Evolutionary conservation across 2,797 vertebrate genomes (phyloP), one percentile per base, ranked within the genome.

Genomic region (Acridotheres tristis): DNA sequence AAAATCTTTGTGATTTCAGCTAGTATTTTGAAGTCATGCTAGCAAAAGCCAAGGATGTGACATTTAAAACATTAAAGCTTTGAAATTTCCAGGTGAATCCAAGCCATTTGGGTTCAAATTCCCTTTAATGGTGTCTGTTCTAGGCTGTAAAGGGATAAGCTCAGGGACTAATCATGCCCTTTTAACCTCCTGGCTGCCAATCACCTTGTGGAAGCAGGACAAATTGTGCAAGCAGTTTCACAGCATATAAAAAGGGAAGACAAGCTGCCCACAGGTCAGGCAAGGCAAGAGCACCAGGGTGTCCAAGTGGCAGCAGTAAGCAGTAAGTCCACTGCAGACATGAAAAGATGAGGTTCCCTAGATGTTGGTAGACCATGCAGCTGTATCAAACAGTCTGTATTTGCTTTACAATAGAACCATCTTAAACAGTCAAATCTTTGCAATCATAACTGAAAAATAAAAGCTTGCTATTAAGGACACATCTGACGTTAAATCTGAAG

Each of bases 31-130:
- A 95, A 93, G 69, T 45, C 59, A 67, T 20, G n/a, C 38, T 61
- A 73, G 61, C 23, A 83, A 77, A 83, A 79, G 65, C 34, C 42
- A 85, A 75, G 13, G 51, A 69, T 42, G 80, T 38, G 67, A 53
- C 63, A 79, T 58, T 93, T 76, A 91, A 80, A 94, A 88, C 54
- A 91, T 59, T 74, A 90, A 86, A 88, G 61, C 53, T 88, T 77
- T 90, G 54, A 81, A 65, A 88, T 53, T 79, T 88, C 55, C 40
- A 77, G 55, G 22, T 80, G 55, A 91, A 94, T 89, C 65, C 69
- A 94, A 82, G 20, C 13, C 59, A 19, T 78, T 68, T 72, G 62
- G 50, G 32, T 71, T 85, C 45, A 68, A 75, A 94, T 72, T 71
- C 58, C 58, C 36, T 78, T 93, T 78, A 89, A 85, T 40, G 62